Evolutionary conservation across 2,797 vertebrate species (phyloP).

Genomic region (Nyctalus aviator): DNA sequence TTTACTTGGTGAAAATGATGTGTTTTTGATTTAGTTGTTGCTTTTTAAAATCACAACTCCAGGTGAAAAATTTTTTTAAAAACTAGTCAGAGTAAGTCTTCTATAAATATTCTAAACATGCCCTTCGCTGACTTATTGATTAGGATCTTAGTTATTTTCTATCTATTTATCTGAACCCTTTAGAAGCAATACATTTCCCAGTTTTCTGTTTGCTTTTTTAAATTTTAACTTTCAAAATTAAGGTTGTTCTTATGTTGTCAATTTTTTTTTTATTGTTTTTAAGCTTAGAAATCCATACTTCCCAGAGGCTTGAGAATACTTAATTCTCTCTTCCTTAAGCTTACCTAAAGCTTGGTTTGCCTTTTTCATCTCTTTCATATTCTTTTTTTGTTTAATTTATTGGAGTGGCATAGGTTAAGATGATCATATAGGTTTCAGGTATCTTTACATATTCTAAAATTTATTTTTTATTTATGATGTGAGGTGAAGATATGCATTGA

Average conservation of each 20-base stretch:
- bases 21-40: not conserved
- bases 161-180: not conserved
- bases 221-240: slow-evolving; percentile 34
- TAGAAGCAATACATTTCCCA: slow-evolving; percentile 10
- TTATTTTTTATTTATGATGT: slow-evolving; percentile 29
- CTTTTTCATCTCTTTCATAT: not conserved
- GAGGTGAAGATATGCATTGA: not conserved
- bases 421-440: too few relatives aligned
- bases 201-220: slow-evolving; percentile 9
- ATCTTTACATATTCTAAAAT: not conserved
- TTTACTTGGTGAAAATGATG: not conserved
- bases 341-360: not conserved
- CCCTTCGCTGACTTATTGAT: not conserved
- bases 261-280: slow-evolving; percentile 22
- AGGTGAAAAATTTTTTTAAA: not conserved
- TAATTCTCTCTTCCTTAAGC: slow-evolving; percentile 11
- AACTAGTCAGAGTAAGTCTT: not conserved
- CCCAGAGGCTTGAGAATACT: not conserved
- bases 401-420: too few relatives aligned
- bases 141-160: not conserved
- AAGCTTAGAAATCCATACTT: slow-evolving; percentile 34
- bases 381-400: not conserved
- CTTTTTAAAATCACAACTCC: slow-evolving; percentile 22
- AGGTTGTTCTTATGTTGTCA: not conserved
- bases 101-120: not conserved